Base-by-base conservation (phyloP, 2,888 invertebrate genomes). In the Pimpla rufipes region DNA sequence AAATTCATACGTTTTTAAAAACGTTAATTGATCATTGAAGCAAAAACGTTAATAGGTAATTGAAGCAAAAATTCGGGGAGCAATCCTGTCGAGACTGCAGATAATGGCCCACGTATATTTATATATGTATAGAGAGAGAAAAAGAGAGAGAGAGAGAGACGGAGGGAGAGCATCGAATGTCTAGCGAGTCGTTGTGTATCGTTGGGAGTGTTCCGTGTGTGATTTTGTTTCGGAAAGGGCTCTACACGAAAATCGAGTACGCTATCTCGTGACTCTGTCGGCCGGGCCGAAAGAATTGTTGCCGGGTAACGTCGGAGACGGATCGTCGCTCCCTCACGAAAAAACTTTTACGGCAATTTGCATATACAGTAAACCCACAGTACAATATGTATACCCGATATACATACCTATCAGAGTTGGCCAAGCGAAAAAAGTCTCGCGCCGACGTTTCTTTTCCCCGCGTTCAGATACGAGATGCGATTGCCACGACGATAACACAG, bases 401-500 rank as follows among this genome's bases (percentile, higher is more conserved):
- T 62, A 47, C 47, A 74, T 74, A 50, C 62, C 47, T 62, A 47
- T 62, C 37, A 40, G 16, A 29, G 21, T 62, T n/a, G 62, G 18
- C 74, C 13, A 37, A 47, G n/a, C 16, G 23, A 11, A 35, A 59
- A 21, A 21, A 2, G 29, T 73, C 1, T 37, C 62, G 62, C 62
- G 35, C 40, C 62, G 16, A 47, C 47, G 23, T 42, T 18, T 73
- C n/a, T 35, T 73, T 40, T 11, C 4, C 40, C 21, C 35, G 47
- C 29, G 18, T 29, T 37, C 18, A 62, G 35, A 62, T 62, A 18
- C 71, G 29, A 16, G 21, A 59, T 62, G 47, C 73, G 71, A 77
- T 77, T 74, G 67, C 50, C 73, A 74, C 29, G 68, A 78, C 47
- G 55, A 76, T 37, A 40, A 52, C 50, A 62, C 71, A n/a, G 29